These are phyloP conservation scores for Mareca strepera DNA, from an alignment of 2,797 vertebrate species.

Conservation along the genomic window DNA sequence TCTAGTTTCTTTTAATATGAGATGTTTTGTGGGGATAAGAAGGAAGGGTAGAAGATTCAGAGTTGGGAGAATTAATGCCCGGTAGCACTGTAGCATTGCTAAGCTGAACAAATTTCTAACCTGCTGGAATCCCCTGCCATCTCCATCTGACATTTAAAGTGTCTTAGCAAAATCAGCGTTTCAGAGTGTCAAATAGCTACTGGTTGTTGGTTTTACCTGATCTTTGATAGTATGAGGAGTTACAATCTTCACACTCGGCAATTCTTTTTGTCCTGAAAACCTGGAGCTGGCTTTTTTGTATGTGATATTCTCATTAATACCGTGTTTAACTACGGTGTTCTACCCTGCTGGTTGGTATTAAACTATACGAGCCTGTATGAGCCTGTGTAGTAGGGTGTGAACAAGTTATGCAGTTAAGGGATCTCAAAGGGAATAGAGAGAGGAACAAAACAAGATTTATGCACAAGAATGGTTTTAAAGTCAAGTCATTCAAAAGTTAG, in stretches of 20 bases:
- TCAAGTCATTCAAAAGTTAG: neutral
- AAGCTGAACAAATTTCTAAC: neutral
- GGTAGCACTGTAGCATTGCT: neutral
- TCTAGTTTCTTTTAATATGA: constrained; percentile 10
- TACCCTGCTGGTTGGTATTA: neutral
- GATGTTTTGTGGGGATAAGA: neutral
- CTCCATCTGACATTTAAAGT: neutral
- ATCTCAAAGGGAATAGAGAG: neutral
- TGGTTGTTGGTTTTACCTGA: neutral
- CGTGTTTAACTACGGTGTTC: neutral
- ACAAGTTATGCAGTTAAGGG: neutral
- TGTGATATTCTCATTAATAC: neutral
- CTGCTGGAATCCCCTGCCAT: neutral
- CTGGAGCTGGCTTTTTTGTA: neutral
- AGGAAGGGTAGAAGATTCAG: neutral
- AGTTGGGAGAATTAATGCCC: neutral
- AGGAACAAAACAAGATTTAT: neutral
- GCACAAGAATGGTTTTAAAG: neutral
- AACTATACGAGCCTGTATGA: neutral
- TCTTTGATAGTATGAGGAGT: neutral
- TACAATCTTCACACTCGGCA: neutral
- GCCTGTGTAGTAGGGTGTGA: neutral
- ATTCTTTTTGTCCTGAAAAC: neutral
- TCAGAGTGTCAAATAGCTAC: neutral
- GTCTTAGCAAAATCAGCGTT: neutral